phyloP scores from a whole-genome alignment of 2,888 invertebrate species.

The Heliconius cydno region DNA sequence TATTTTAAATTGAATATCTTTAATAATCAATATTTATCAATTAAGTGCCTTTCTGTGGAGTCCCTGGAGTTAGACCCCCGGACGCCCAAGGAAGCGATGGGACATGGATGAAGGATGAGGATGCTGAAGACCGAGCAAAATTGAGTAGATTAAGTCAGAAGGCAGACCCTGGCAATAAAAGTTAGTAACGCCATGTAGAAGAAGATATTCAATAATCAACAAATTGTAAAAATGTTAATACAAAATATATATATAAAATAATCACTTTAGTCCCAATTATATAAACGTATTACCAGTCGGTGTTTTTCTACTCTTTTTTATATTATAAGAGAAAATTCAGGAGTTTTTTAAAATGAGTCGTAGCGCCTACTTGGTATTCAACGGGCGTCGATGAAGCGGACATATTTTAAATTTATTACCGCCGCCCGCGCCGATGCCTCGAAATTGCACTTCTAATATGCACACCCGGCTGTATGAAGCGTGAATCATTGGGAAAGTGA shows the following conservation, averaged over 20 bases:
- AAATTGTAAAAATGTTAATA: background rate
- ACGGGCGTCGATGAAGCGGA: constrained; percentile 58
- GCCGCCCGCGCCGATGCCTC: constrained; percentile 62
- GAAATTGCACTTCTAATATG: constrained; percentile 71
- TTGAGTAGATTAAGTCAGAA: too few species aligned
- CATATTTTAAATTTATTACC: constrained; percentile 80
- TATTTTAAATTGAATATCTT: background rate
- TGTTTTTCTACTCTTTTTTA: constrained; percentile 22
- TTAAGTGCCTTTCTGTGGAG: too few species aligned
- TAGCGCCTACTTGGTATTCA: constrained; percentile 71
- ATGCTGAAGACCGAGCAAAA: too few species aligned
- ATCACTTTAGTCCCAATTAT: background rate
- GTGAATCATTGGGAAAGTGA: constrained; percentile 26
- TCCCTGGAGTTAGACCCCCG: too few species aligned
- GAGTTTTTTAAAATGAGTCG: constrained; percentile 38
- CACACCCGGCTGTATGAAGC: constrained; percentile 55
- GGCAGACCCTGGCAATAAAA: too few species aligned
- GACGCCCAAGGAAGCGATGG: too few species aligned
- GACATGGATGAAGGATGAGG: too few species aligned
- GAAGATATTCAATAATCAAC: too few species aligned
- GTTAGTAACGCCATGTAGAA: too few species aligned
- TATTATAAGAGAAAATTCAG: constrained; percentile 25
- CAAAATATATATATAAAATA: background rate
- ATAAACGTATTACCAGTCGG: constrained; percentile 7
- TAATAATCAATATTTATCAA: background rate